Percentiles rank a stretch among this genome's conserved stretches.
phyloP scores from a whole-genome alignment of 2,113 vertebrate genomes.

The Nerophis lumbriciformis region DNA sequence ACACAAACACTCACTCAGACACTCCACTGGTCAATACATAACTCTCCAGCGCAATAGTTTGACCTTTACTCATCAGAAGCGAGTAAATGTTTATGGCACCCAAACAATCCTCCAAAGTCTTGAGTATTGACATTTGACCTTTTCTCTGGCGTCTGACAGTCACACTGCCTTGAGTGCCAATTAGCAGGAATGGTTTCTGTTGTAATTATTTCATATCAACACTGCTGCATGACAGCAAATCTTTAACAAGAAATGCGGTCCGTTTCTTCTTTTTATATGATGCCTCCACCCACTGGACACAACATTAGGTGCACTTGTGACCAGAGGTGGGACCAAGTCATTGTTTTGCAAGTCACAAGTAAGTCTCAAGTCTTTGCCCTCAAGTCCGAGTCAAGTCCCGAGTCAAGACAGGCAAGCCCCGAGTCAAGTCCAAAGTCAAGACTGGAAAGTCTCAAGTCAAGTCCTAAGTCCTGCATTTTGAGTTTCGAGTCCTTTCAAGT shows the following conservation, averaged over 20 bases:
- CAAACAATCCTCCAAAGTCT: slow-evolving; percentile 14
- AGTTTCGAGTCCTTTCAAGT: no score
- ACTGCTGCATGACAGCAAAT: slow-evolving; percentile 28
- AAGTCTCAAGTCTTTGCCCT: no score
- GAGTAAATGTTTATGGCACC: slow-evolving; percentile 28
- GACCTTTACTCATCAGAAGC: slow-evolving; percentile 16
- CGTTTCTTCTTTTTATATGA: neutral
- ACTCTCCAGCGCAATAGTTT: neutral
- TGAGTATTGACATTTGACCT: slow-evolving; percentile 32
- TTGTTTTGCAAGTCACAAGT: no score
- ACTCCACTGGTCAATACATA: neutral
- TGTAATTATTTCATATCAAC: slow-evolving; percentile 37
- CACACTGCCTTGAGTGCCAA: neutral
- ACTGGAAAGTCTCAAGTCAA: no score
- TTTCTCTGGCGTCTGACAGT: slow-evolving; percentile 7
- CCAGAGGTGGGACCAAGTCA: no score
- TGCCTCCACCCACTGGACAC: neutral
- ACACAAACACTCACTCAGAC: neutral
- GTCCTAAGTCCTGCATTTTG: no score
- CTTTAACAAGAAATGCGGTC: slow-evolving; percentile 16
- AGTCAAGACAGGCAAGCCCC: no score
- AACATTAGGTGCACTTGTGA: no score
- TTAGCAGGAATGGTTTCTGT: slow-evolving; percentile 22
- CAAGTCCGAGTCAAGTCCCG: no score
- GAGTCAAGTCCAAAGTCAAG: no score